Base-by-base conservation (phyloP, 1,140 invertebrate genomes). In the Drosophila micromelanica region DNA sequence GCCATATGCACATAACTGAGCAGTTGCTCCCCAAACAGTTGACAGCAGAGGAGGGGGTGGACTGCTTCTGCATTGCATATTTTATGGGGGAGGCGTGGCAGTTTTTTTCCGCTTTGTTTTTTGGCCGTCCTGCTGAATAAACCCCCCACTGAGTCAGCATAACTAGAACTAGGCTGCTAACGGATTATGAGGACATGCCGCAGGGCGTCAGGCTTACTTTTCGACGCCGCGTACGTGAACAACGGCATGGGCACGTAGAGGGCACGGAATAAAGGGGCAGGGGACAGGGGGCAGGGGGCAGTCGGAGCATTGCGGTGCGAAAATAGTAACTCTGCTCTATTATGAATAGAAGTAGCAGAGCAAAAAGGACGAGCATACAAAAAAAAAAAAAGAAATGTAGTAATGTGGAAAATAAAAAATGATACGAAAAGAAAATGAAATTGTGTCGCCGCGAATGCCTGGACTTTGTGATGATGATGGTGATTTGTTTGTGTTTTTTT, bases 131-230 rank as follows among this genome's bases (percentile, higher is more conserved):
- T 38, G 35, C 54, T 60, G 38, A 55, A 72, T 71, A 68, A 65
- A 74, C 65, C 62, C 75, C 51, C 65, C 68, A 79, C 79, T 79
- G 84, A 87, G 78, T 87, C 82, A 89, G 82, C 82, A 89, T 38
- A 81, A 74, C 74, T 75, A 49, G 64, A 73, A 71, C 84, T 89
- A 87, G 82, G 82, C 82, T 89, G 79, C 84, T 82, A 87, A 87
- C 82, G 82, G 82, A 87, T 87, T 87, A 87, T 80, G 82, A 87
- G 82, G 84, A 87, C 82, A 87, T 89, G 79, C 82, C 82, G 82
- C 79, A 79, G 76, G 79, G 84, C 86, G 84, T 84, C 72, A 86
- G 84, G 82, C 82, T 87, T 86, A 86, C 75, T 82, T 86, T 87
- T 82, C 82, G 82, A 76, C 67, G 65, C 67, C 75, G 82, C 82